Evolutionary conservation across 2,888 invertebrate species (phyloP).

Genomic region (Chouioia cunea): DNA sequence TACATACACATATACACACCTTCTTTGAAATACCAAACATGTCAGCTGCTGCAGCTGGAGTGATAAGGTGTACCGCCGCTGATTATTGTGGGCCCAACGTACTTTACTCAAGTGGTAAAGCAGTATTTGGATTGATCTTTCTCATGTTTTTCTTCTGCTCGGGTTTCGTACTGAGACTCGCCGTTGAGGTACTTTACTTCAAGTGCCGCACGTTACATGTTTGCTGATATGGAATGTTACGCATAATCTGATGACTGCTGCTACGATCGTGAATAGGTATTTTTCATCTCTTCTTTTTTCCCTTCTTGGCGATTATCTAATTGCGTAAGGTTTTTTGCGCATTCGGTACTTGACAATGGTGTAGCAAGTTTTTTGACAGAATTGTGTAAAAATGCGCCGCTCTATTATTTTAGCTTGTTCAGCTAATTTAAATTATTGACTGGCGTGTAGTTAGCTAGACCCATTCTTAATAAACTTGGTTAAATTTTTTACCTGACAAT

Average conservation of each 20-base stretch:
- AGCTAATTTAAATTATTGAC: no score
- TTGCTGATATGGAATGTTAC: slow-evolving; percentile 28
- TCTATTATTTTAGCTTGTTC: no score
- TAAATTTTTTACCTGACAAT: no score
- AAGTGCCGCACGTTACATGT: slow-evolving; percentile 44
- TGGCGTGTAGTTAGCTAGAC: no score
- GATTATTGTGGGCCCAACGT: slow-evolving; percentile 15
- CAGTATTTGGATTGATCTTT: slow-evolving; percentile 40
- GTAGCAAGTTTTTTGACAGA: no score
- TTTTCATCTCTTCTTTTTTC: neutral
- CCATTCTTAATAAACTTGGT: no score
- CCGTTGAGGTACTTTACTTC: slow-evolving; percentile 46
- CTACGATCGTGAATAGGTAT: neutral
- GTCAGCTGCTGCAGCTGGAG: slow-evolving; percentile 18
- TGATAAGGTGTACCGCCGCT: slow-evolving; percentile 8
- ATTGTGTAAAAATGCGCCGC: no score
- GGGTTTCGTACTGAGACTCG: slow-evolving; percentile 44
- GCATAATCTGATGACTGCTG: neutral
- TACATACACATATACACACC: slow-evolving; percentile 1
- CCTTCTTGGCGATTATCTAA: no score
- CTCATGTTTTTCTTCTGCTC: slow-evolving; percentile 46
- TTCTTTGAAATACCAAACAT: no score
- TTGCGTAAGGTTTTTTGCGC: no score
- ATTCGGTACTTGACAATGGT: no score
- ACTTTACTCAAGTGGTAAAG: slow-evolving; percentile 28